These are phyloP conservation scores for Tetramorium bicarinatum DNA, from an alignment of 2,888 invertebrate species.

Conservation along the genomic window DNA sequence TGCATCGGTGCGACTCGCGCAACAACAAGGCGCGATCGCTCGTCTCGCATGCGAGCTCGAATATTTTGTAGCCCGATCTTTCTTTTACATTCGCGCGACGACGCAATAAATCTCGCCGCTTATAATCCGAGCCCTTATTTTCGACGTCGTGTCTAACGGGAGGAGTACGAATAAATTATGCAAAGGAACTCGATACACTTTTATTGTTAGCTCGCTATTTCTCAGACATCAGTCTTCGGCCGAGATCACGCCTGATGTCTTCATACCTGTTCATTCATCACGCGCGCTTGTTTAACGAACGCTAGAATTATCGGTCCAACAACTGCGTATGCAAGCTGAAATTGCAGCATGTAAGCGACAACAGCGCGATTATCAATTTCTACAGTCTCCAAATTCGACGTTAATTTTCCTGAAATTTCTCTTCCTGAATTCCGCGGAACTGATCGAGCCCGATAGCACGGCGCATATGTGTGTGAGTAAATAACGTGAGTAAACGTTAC, in stretches of 20 bases:
- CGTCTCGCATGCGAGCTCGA: constrained; percentile 23
- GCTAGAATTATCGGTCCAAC: background rate
- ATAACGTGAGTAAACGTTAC: background rate
- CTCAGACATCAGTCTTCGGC: constrained; percentile 20
- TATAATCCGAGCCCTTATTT: constrained; percentile 42
- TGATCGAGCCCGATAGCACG: constrained; percentile 67
- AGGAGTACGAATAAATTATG: constrained; percentile 51
- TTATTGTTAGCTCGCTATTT: constrained; percentile 36
- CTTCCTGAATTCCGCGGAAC: constrained; percentile 52
- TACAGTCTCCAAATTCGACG: constrained; percentile 19
- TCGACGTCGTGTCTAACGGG: constrained; percentile 42
- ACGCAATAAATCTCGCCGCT: constrained; percentile 49
- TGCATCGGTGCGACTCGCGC: constrained; percentile 20
- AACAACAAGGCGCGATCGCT: constrained; percentile 1
- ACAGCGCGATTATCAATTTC: background rate
- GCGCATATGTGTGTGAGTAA: constrained; percentile 21
- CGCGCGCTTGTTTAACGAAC: constrained; percentile 30
- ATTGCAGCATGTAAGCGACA: background rate
- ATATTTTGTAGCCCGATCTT: constrained; percentile 37
- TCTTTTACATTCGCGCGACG: constrained; percentile 39
- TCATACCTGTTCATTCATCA: constrained; percentile 29
- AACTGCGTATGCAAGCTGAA: background rate
- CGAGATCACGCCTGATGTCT: constrained; percentile 30
- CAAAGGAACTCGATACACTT: constrained; percentile 42
- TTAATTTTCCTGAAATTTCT: constrained; percentile 48